Evolutionary conservation across 1,140 invertebrate species (phyloP).

Genomic region (Daktulosphaira vitifoliae): DNA sequence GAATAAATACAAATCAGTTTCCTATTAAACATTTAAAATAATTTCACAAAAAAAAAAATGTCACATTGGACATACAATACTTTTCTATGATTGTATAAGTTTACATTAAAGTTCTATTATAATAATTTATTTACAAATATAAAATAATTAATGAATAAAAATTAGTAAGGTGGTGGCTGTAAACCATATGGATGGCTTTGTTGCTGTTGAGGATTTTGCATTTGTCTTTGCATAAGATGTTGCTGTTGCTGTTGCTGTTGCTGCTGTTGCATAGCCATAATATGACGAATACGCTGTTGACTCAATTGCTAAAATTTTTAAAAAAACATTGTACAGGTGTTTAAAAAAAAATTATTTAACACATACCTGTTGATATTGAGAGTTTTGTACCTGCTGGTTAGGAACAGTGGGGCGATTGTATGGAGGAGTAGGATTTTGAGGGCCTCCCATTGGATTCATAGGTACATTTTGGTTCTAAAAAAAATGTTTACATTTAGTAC

Average conservation of each 20-base stretch:
- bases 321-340: too few species aligned
- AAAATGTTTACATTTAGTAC: too few species aligned
- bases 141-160: too few species aligned
- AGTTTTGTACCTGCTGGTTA: conserved; percentile 38
- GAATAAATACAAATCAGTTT: too few species aligned
- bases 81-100: too few species aligned
- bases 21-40: too few species aligned
- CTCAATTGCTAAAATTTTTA: conserved; percentile 18
- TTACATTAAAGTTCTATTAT: too few species aligned
- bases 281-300: conserved; percentile 39
- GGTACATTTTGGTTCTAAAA: conserved; percentile 28
- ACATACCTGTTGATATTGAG: conserved; percentile 25
- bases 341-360: neutral
- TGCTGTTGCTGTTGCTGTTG: conserved; percentile 44
- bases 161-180: conserved; percentile 49
- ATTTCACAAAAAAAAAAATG: too few species aligned
- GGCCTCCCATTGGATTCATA: conserved; percentile 26
- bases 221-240: conserved; percentile 45
- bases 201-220: conserved; percentile 45
- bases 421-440: conserved; percentile 25
- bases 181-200: conserved; percentile 44
- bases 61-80: too few species aligned
- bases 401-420: conserved; percentile 35
- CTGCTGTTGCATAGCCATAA: conserved; percentile 44
- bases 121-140: too few species aligned